Evolutionary conservation across 2,888 invertebrate species (phyloP), one percentile per base, ranked within the genome.

Genomic region (Archips crataeganus): DNA sequence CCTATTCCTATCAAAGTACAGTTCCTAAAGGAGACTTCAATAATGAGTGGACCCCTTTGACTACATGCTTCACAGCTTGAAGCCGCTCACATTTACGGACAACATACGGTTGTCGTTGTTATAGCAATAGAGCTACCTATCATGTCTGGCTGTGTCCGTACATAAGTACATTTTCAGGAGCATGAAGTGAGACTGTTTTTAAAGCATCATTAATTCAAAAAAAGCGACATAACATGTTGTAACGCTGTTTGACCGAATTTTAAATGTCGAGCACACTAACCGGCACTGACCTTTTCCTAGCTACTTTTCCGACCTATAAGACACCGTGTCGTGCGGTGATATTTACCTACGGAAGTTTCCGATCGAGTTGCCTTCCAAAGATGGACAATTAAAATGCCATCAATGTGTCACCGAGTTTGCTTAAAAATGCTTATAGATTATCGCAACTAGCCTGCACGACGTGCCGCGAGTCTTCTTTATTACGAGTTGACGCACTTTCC

Each of bases 301-400:
- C 36, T 11, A 15, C 57, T 45, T 36, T 23, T 39, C 59, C 71
- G 34, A 36, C 59, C 71, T 39, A 36, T 5, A 49, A n/a, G 64
- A 70, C 13, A 64, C 70, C 63, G 23, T 54, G 23, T 32, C 63
- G 45, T 45, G 34, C 59, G 71, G 39, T 51, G n/a, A 64, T 71
- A 71, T 65, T 65, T 71, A 47, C 39, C 60, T 71, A 47, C 39
- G 47, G 63, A 47, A 13, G 13, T 49, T 70, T 63, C 70, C 70
- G 61, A n/a, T 49, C 59, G 71, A 60, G 49, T 65, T 65, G 23
- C 47, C 13, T 51, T 70, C 63, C 54, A 64, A 47, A 9, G 57
- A 36, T 15, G 39, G 49, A 39, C 23, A 3, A 65, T 15, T 49
- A 9, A 65, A 71, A 71, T 71, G 59, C 59, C 65, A 65, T 13